phyloP scores from a whole-genome alignment of 2,113 vertebrate species.

The Malurus elegans region DNA sequence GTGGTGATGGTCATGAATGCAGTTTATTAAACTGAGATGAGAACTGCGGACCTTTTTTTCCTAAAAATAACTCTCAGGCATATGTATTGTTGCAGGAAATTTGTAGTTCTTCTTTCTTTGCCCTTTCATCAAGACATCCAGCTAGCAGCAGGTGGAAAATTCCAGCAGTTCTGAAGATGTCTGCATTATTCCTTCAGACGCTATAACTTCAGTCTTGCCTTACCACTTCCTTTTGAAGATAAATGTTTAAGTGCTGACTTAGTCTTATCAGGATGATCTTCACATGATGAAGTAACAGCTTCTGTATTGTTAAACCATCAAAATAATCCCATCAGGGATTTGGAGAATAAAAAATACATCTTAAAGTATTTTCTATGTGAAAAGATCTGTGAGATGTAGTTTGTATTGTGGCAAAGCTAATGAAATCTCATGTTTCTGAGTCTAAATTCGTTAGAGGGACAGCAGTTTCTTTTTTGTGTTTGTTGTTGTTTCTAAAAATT shows the following conservation, averaged over 20 bases:
- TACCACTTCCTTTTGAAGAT: not conserved
- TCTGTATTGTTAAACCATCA: not conserved
- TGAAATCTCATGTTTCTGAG: not conserved
- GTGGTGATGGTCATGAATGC: not conserved
- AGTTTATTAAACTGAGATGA: not conserved
- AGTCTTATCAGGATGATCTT: not conserved
- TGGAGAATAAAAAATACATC: not conserved
- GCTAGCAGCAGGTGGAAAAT: not conserved
- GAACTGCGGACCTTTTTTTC: not conserved
- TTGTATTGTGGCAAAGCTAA: not conserved
- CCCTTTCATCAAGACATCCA: not conserved
- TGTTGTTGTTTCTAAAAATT: not conserved
- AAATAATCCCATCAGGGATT: not conserved
- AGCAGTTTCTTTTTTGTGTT: not conserved
- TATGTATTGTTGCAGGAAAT: not conserved
- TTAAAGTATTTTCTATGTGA: not conserved
- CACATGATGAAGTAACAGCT: not conserved
- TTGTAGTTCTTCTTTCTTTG: not conserved
- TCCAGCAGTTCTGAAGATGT: not conserved
- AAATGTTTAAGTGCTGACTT: not conserved
- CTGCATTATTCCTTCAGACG: not conserved
- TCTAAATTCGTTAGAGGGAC: not conserved
- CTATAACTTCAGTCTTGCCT: not conserved
- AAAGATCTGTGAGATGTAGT: not conserved
- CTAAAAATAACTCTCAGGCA: not conserved